A percentile compares a stretch with the other conserved stretches of the same genome.
Conservation (phyloP, 2,113 vertebrate genomes). For the Bombycilla garrulus region DNA sequence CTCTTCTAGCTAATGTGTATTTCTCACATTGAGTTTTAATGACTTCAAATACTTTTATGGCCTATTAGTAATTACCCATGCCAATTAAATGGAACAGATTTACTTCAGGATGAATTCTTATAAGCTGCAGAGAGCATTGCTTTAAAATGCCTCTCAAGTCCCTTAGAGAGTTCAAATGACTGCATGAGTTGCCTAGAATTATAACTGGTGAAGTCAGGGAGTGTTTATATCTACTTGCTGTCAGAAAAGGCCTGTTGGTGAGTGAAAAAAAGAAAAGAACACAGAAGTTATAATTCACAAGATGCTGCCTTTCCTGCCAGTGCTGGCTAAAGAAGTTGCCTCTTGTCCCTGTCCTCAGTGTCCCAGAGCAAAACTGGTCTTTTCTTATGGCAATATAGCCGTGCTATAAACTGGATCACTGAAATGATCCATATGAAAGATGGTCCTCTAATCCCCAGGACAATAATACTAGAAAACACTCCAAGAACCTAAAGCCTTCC, state of each 20-base stretch:
- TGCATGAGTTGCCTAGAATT: background rate
- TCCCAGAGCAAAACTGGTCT: background rate
- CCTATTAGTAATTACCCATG: background rate
- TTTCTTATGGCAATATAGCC: background rate
- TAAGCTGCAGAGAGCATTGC: background rate
- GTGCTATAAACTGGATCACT: background rate
- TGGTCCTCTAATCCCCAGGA: background rate
- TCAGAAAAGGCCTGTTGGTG: background rate
- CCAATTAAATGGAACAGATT: slow-evolving; percentile 7
- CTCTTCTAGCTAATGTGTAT: background rate
- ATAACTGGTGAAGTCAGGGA: background rate
- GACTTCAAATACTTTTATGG: slow-evolving; percentile 4
- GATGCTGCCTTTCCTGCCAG: background rate
- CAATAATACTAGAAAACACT: background rate
- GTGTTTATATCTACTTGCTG: background rate
- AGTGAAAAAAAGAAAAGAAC: background rate
- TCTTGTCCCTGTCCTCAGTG: background rate
- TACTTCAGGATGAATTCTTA: background rate
- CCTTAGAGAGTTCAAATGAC: background rate
- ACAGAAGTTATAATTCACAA: background rate
- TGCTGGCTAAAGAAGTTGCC: background rate
- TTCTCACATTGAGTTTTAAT: slow-evolving; percentile 17
- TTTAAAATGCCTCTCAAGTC: background rate
- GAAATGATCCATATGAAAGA: background rate
- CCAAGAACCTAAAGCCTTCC: background rate